These are phyloP conservation scores for Hartigia nigra DNA, from an alignment of 2,888 invertebrate species.

Conservation along the genomic window DNA sequence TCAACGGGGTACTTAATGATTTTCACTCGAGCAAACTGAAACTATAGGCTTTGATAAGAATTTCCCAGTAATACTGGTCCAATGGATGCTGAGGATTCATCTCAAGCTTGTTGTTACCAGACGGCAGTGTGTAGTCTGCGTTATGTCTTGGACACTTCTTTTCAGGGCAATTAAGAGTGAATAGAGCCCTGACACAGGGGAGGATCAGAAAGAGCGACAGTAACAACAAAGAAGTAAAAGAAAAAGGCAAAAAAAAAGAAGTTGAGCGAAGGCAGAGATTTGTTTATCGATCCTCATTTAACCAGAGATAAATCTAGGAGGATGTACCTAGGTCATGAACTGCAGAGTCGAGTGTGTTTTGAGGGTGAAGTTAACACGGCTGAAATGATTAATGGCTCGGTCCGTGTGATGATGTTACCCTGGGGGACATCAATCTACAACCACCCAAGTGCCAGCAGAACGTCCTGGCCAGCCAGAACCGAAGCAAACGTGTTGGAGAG, in stretches of 20 bases:
- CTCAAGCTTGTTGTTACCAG: neutral
- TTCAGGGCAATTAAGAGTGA: neutral
- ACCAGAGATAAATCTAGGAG: conserved; percentile 16
- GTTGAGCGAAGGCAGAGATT: neutral
- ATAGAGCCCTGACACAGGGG: neutral
- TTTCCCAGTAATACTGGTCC: neutral
- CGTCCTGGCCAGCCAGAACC: conserved; percentile 28
- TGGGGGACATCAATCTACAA: conserved; percentile 52
- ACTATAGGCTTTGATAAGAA: neutral
- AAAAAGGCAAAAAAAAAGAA: neutral
- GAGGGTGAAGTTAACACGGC: conserved; percentile 53
- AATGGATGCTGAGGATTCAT: neutral
- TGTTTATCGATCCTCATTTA: conserved; percentile 10
- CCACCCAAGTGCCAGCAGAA: conserved; percentile 22
- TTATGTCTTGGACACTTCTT: too few species aligned
- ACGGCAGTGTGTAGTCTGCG: neutral
- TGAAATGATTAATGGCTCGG: conserved; percentile 53
- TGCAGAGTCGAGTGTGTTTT: conserved; percentile 47
- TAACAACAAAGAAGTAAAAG: neutral
- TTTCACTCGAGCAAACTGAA: conserved; percentile 46
- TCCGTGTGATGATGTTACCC: conserved; percentile 46
- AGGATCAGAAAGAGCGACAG: neutral
- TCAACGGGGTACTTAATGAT: conserved; percentile 50
- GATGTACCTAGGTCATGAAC: conserved; percentile 44
- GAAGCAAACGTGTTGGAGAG: conserved; percentile 7